Evolutionary conservation across 35 echinoderm and acorn worm genomes (phyloP), one percentile per base, ranked within the genome.

Genomic region (Ptychodera flava): DNA sequence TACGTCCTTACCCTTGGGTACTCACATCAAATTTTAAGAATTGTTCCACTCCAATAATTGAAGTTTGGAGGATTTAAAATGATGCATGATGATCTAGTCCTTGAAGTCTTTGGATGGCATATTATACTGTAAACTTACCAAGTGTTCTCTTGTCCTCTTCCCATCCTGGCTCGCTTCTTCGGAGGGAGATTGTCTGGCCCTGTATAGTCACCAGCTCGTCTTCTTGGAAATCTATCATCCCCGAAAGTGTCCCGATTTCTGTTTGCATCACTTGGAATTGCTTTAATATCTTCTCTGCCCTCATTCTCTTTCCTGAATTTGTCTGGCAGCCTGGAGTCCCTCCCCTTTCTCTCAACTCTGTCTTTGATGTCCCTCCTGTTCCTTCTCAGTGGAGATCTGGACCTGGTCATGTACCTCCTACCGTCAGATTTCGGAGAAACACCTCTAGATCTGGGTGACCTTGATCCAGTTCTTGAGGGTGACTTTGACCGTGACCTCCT

Each of bases 401-500:
- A n/a, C n/a, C n/a, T n/a, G 45, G 6, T 22, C 22, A 6, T 64
- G 45, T 64, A 64, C 6, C 45, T 6, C 22, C 45, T 64, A 64
- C n/a, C n/a, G n/a, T 64, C 45, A 12, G 45, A 64, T 22, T 64
- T 64, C 6, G 45, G 45, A 12, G 45, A 64, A 64, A 6, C 22
- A 64, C 45, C 45, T 64, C 45, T 64, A 12, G 45, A 64, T 22
- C 45, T 64, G 6, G 45, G 45, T 64, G 45, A 64, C 22, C 45
- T 64, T 64, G 45, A 64, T 22, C 45, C 45, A 12, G 45, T 87
- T 31, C 92, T 75, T 0, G 38, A 75, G 1, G 87, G 87, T 36
- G 91, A 86, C 34, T 86, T 90, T 0, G 92, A 86, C 1, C 45
- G 77, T 38, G 90, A 91, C 33, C 87, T 88, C 6, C 80, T 84